These are phyloP conservation scores for Hypercompe scribonia DNA, from an alignment of 2,888 invertebrate species.

Conservation along the genomic window DNA sequence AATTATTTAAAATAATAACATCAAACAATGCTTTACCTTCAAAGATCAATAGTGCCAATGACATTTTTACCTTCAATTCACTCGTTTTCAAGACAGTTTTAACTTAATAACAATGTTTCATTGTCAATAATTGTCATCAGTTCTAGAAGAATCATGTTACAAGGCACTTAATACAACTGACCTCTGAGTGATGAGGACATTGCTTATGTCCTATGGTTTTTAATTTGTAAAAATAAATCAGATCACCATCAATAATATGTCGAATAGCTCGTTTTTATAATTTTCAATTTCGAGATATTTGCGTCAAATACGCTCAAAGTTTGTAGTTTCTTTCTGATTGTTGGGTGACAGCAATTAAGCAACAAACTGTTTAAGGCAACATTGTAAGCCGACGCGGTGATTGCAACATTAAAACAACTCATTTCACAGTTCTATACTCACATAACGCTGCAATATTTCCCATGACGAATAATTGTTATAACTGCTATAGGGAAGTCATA, in stretches of 20 bases:
- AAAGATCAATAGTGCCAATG: neutral
- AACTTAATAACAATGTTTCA: conserved; percentile 32
- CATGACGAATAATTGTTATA: conserved; percentile 21
- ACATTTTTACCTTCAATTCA: conserved; percentile 17
- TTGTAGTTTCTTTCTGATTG: conserved; percentile 39
- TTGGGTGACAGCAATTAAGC: conserved; percentile 29
- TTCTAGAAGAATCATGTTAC: conserved; percentile 44
- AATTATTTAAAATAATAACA: neutral
- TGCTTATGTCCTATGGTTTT: conserved; percentile 34
- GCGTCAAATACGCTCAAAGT: conserved; percentile 10
- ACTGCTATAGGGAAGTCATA: conserved; percentile 1
- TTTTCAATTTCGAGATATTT: conserved; percentile 16
- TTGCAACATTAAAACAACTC: conserved; percentile 28
- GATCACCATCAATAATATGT: conserved; percentile 19
- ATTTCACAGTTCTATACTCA: conserved; percentile 31
- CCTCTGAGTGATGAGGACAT: conserved; percentile 39
- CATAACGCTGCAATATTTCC: conserved; percentile 21
- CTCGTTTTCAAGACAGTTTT: conserved; percentile 19
- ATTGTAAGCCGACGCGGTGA: conserved; percentile 27
- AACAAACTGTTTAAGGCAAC: conserved; percentile 31
- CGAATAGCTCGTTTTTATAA: conserved; percentile 20
- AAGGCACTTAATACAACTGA: conserved; percentile 44
- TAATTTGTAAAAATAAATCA: conserved; percentile 38
- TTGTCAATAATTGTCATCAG: conserved; percentile 44
- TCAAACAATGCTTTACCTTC: neutral